A percentile compares a stretch with the other conserved stretches of the same genome.
phyloP scores from a whole-genome alignment of 2,888 invertebrate genomes.

The Apamea anceps region DNA sequence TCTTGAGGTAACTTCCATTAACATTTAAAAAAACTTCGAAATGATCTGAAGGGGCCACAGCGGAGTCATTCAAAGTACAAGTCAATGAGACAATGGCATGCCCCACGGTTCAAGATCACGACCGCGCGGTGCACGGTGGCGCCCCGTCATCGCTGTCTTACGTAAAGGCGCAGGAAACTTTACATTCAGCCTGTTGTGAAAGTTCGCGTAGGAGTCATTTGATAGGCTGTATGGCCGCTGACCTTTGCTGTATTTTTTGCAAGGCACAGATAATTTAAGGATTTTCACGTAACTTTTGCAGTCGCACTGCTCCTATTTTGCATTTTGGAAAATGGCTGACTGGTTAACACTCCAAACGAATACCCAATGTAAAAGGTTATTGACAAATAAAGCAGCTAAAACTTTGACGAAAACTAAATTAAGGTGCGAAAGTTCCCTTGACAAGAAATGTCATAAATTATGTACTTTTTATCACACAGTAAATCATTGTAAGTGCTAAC shows the following conservation, averaged over 20 bases:
- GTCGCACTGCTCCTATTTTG: neutral
- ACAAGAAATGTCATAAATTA: conserved; percentile 26
- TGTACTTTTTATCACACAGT: conserved; percentile 33
- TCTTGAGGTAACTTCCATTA: conserved; percentile 1
- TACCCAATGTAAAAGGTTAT: neutral
- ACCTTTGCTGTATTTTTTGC: conserved; percentile 43
- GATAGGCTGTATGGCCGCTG: conserved; percentile 39
- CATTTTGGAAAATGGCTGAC: neutral
- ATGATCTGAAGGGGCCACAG: conserved; percentile 19
- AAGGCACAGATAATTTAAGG: conserved; percentile 5
- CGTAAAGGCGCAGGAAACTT: conserved; percentile 66
- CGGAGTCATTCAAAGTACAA: conserved; percentile 59
- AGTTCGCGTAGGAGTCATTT: conserved; percentile 50
- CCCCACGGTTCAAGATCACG: conserved; percentile 79
- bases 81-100: conserved; percentile 70
- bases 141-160: conserved; percentile 65
- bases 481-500: conserved; percentile 45
- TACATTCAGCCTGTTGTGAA: conserved; percentile 58
- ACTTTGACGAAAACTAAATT: conserved; percentile 1
- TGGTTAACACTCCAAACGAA: neutral
- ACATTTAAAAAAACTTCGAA: conserved; percentile 15
- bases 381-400: neutral
- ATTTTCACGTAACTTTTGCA: neutral
- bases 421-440: neutral
- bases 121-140: conserved; percentile 67